A percentile compares a stretch with the other conserved stretches of the same genome.
Evolutionary conservation across 1,140 invertebrate genomes (phyloP).

Genomic region (Macrobrachium rosenbergii): DNA sequence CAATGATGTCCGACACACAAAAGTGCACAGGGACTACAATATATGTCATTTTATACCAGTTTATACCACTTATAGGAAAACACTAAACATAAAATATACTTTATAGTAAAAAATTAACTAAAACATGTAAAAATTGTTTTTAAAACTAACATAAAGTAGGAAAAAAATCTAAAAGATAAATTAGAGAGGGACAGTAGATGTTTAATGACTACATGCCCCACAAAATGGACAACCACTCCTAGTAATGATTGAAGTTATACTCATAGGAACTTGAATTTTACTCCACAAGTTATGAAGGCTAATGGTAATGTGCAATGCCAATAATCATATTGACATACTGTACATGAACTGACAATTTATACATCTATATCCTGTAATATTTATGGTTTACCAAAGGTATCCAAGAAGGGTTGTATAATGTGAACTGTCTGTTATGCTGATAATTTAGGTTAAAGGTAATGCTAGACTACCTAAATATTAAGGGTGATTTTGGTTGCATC

Average conservation of each 20-base stretch:
- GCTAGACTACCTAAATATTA: too few relatives aligned
- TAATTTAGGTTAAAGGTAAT: too few relatives aligned
- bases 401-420: too few relatives aligned
- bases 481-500: too few relatives aligned
- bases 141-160: constrained; percentile 46
- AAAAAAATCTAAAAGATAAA: constrained; percentile 60
- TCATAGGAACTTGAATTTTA: too few relatives aligned
- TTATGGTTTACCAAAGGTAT: too few relatives aligned
- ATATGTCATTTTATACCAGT: constrained; percentile 28
- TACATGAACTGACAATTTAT: too few relatives aligned
- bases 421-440: too few relatives aligned
- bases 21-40: constrained; percentile 35
- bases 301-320: too few relatives aligned
- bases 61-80: constrained; percentile 29
- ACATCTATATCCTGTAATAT: too few relatives aligned
- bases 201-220: constrained; percentile 60
- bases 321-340: too few relatives aligned
- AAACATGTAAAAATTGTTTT: constrained; percentile 37
- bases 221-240: constrained; percentile 49
- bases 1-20: constrained; percentile 44
- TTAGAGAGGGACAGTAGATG: constrained; percentile 55
- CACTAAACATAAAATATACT: constrained; percentile 11
- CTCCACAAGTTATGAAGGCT: too few relatives aligned
- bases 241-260: neutral
- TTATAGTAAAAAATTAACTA: constrained; percentile 23